Conservation (phyloP, 2,113 vertebrate species). For the Protomyctophum bolini region DNA sequence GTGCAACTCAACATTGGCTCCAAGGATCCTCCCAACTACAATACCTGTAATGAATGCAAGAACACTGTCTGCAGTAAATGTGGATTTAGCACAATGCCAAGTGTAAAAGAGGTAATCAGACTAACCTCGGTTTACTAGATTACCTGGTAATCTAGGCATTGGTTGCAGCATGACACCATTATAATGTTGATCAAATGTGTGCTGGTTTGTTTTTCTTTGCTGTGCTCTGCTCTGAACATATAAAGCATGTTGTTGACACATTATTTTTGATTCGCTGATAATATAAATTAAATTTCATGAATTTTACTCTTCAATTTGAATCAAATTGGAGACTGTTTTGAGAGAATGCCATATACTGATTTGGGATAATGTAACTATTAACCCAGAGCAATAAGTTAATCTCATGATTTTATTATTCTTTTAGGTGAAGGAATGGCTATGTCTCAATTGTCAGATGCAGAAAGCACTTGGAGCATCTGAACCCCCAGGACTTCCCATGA, state of each 20-base stretch:
- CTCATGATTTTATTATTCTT: constrained; percentile 18
- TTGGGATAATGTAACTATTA: neutral
- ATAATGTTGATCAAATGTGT: neutral
- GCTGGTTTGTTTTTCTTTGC: neutral
- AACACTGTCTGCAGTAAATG: constrained; percentile 89
- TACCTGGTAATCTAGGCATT: too few species aligned
- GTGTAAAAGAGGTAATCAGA: constrained; percentile 77
- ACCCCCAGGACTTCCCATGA: constrained; percentile 72
- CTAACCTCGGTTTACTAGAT: neutral
- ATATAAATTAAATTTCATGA: too few species aligned
- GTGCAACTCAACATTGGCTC: constrained; percentile 84
- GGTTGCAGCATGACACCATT: too few species aligned
- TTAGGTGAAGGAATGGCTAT: constrained; percentile 90
- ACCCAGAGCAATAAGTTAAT: neutral
- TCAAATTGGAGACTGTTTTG: neutral
- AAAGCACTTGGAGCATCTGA: constrained; percentile 87
- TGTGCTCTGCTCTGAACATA: too few species aligned
- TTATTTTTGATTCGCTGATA: too few species aligned
- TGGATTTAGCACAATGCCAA: constrained; percentile 92
- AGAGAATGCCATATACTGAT: neutral
- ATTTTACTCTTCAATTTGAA: neutral
- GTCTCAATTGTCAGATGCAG: constrained; percentile 94
- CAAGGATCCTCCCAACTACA: constrained; percentile 86
- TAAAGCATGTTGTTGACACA: too few species aligned
- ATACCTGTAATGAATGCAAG: constrained; percentile 90